Conservation (phyloP, 2,113 vertebrate genomes). For the Chionodraco myersi region DNA sequence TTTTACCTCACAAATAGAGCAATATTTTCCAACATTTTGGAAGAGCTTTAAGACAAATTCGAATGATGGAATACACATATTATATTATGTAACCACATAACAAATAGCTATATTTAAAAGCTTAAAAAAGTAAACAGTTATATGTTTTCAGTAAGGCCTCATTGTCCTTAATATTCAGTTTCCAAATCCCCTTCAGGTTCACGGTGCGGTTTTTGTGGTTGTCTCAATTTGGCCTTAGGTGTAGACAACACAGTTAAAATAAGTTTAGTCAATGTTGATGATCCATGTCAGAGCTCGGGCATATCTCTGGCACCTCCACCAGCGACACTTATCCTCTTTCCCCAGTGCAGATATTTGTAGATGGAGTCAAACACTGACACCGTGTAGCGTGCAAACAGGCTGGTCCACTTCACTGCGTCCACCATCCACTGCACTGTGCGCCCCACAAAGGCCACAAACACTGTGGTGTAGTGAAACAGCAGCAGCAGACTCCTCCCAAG, state of each 20-base stretch:
- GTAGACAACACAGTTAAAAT: background rate
- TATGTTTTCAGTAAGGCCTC: slow-evolving; percentile 55
- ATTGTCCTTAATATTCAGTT: slow-evolving; percentile 10
- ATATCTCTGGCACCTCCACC: slow-evolving; percentile 36
- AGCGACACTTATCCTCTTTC: slow-evolving; percentile 46
- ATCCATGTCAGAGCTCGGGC: slow-evolving; percentile 14
- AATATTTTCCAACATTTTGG: slow-evolving; percentile 31
- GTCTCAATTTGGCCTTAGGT: slow-evolving; percentile 1
- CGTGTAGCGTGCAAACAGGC: slow-evolving; percentile 66
- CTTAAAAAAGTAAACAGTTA: slow-evolving; percentile 46
- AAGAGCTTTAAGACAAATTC: slow-evolving; percentile 19
- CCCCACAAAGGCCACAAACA: slow-evolving; percentile 73
- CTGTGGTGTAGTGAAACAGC: slow-evolving; percentile 74
- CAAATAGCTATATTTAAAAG: slow-evolving; percentile 39
- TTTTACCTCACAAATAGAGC: slow-evolving; percentile 6
- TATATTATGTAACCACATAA: slow-evolving; percentile 9
- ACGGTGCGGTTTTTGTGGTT: background rate
- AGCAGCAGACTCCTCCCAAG: slow-evolving; percentile 79
- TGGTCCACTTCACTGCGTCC: slow-evolving; percentile 74
- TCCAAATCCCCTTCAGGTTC: background rate
- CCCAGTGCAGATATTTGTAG: slow-evolving; percentile 73
- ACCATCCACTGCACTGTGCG: slow-evolving; percentile 73
- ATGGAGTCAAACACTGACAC: slow-evolving; percentile 73
- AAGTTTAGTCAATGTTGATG: slow-evolving; percentile 41
- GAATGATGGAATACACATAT: slow-evolving; percentile 15